Conservation (phyloP, 2,113 vertebrate species). For the Leuciscus idus region DNA sequence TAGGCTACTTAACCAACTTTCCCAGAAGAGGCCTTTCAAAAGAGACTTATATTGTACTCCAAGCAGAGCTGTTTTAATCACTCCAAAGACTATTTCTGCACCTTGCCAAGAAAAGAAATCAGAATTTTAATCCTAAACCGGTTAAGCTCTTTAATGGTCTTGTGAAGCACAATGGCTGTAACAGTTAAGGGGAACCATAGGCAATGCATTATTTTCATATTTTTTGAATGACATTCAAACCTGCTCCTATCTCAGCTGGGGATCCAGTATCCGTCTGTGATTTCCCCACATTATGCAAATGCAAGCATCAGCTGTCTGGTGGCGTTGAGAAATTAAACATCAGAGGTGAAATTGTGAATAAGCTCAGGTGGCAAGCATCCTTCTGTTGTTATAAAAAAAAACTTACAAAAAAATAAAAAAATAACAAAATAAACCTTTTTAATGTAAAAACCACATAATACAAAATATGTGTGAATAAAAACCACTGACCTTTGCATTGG, state of each 20-base stretch:
- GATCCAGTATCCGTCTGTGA: conserved; percentile 54
- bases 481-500: neutral
- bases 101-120: conserved; percentile 16
- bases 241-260: conserved; percentile 62
- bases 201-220: conserved; percentile 43
- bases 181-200: conserved; percentile 22
- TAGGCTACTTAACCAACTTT: neutral
- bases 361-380: neutral
- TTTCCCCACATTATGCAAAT: conserved; percentile 70
- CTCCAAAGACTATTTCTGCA: neutral
- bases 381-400: neutral
- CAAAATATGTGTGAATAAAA: neutral
- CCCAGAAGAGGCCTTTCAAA: neutral
- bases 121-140: conserved; percentile 47
- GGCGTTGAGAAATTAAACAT: conserved; percentile 16
- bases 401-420: neutral
- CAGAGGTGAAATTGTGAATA: neutral
- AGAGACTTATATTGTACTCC: neutral
- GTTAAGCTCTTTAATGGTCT: conserved; percentile 22
- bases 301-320: conserved; percentile 29
- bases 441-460: neutral
- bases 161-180: conserved; percentile 30
- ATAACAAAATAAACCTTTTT: neutral
- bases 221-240: conserved; percentile 73
- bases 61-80: conserved; percentile 5